phyloP scores from a whole-genome alignment of 1,140 invertebrate species.

The Sycophila sp. region DNA sequence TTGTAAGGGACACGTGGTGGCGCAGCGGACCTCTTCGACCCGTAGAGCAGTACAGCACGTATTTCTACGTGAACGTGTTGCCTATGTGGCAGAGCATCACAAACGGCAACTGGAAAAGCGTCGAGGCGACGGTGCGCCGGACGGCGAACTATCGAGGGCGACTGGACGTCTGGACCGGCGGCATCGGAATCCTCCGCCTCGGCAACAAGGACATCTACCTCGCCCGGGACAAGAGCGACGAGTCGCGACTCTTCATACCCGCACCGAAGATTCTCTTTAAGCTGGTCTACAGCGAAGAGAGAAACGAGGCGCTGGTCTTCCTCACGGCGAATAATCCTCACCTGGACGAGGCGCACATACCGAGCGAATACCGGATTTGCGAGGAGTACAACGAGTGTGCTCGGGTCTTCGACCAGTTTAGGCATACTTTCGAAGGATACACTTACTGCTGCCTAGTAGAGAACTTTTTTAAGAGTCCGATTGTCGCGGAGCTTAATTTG shows the following conservation, averaged over 20 bases:
- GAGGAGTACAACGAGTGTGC: neutral
- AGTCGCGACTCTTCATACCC: slow-evolving; percentile 45
- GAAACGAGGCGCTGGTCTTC: slow-evolving; percentile 60
- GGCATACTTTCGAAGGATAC: neutral
- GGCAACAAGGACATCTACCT: slow-evolving; percentile 54
- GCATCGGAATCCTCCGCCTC: slow-evolving; percentile 54
- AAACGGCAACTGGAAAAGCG: slow-evolving; percentile 64
- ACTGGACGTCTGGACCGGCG: slow-evolving; percentile 61
- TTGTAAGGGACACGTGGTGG: slow-evolving; percentile 68
- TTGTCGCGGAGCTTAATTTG: neutral
- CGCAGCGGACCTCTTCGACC: slow-evolving; percentile 68
- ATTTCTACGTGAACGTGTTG: slow-evolving; percentile 67
- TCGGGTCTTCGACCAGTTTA: neutral
- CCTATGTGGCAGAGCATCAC: slow-evolving; percentile 70
- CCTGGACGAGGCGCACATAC: slow-evolving; percentile 20
- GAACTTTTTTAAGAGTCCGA: neutral
- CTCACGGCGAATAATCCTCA: slow-evolving; percentile 66
- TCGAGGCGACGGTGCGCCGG: slow-evolving; percentile 59
- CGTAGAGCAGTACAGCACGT: slow-evolving; percentile 64
- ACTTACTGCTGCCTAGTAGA: slow-evolving; percentile 19
- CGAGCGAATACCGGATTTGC: neutral
- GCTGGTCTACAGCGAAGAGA: slow-evolving; percentile 55
- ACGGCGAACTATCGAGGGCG: slow-evolving; percentile 43
- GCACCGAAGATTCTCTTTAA: slow-evolving; percentile 66
- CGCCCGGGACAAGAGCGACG: slow-evolving; percentile 35